Evolutionary conservation across 2,113 vertebrate genomes (phyloP).

Genomic region (Meriones unguiculatus): DNA sequence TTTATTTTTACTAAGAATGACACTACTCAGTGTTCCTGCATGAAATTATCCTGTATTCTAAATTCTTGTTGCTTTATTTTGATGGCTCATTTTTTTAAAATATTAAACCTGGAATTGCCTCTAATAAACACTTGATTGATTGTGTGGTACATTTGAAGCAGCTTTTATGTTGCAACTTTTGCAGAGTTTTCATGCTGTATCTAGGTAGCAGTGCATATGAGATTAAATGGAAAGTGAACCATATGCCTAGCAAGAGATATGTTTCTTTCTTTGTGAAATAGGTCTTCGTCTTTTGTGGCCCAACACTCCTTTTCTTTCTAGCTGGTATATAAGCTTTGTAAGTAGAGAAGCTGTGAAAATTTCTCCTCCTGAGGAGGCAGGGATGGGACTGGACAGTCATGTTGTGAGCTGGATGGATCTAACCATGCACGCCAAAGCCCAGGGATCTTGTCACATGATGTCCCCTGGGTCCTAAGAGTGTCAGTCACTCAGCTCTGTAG

Average conservation of each 20-base stretch:
- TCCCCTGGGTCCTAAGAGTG: background rate
- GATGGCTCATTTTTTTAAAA: constrained; percentile 13
- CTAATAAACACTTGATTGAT: constrained; percentile 23
- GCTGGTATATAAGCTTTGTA: constrained; percentile 17
- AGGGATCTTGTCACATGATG: background rate
- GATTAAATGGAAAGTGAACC: constrained; percentile 23
- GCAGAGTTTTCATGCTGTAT: background rate
- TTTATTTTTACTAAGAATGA: constrained; percentile 43
- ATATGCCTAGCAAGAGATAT: background rate
- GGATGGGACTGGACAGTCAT: background rate
- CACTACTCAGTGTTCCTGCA: constrained; percentile 22
- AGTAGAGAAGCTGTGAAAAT: constrained; percentile 26
- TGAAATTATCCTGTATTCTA: background rate
- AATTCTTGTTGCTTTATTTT: constrained; percentile 42
- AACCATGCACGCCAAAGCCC: background rate
- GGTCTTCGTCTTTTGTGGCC: constrained; percentile 30
- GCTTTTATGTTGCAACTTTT: constrained; percentile 44
- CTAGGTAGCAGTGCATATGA: constrained; percentile 47
- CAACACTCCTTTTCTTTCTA: constrained; percentile 11
- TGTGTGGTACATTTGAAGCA: constrained; percentile 28
- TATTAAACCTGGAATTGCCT: constrained; percentile 30
- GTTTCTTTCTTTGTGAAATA: background rate
- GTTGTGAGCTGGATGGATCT: background rate
- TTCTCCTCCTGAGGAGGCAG: background rate
- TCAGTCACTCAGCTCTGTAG: background rate